These are phyloP conservation scores for Atethmia centrago DNA, from an alignment of 2,888 invertebrate genomes.

Conservation along the genomic window DNA sequence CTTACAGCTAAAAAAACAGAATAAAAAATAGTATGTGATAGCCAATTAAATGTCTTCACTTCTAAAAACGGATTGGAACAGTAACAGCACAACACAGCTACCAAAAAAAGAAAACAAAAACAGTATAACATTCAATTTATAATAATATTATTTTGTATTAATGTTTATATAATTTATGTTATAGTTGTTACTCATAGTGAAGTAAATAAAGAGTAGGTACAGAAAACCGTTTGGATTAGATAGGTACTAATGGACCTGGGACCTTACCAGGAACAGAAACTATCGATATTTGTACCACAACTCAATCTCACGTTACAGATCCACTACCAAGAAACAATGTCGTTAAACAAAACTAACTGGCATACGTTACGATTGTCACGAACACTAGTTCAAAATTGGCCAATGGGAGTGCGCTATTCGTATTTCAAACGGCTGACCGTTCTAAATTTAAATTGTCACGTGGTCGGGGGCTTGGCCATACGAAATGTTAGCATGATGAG, in stretches of 20 bases:
- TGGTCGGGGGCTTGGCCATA: constrained; percentile 78
- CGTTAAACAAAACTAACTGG: constrained; percentile 33
- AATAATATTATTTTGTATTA: too few species aligned
- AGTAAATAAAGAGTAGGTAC: not conserved
- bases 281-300: not conserved
- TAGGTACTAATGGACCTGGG: too few species aligned
- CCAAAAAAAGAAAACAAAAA: too few species aligned
- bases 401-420: constrained; percentile 66
- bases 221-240: not conserved
- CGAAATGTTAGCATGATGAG: constrained; percentile 31
- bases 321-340: not conserved
- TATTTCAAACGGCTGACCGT: constrained; percentile 61
- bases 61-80: too few species aligned
- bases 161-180: too few species aligned
- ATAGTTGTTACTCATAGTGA: not conserved
- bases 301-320: not conserved
- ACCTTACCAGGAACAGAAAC: not conserved
- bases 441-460: constrained; percentile 72
- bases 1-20: too few species aligned
- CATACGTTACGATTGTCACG: constrained; percentile 47
- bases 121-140: too few species aligned
- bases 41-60: too few species aligned
- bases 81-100: too few species aligned
- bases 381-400: constrained; percentile 65
- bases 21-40: too few species aligned